Base-by-base conservation (phyloP, 2,113 vertebrate species). In the Collichthys lucidus region DNA sequence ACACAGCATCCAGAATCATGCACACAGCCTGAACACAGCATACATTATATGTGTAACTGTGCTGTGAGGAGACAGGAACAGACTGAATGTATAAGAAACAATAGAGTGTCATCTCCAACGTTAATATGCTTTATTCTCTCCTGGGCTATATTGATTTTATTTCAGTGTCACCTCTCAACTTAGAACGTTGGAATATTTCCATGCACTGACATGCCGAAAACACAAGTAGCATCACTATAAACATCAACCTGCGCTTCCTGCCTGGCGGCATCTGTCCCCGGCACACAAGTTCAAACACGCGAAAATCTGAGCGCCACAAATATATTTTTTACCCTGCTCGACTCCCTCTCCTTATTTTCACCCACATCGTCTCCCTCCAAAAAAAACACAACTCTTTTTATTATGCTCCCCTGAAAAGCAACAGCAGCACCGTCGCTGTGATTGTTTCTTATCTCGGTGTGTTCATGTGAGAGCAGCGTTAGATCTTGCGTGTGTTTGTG, bases 61-160 rank as follows among this genome's bases (percentile, higher is more conserved):
- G 24, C 47, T 24, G 24, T 7, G 0, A 42, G 61, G 22, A 53
- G 56, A 61, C 70, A 62, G 60, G 70, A 71, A 60, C 3, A 55
- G 61, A 60, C 20, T 0, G n/a, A 52, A 52, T 69, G 53, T 70
- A 26, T 79, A 62, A 80, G 52, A 66, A 40, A 77, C 64, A 82
- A 83, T 63, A 73, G 74, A 59, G 57, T 20, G 55, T 86, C 67
- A 42, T 91, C 73, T 88, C 60, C 26, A 26, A 19, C 74, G 88
- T 78, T 67, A 85, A 85, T 77, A 64, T 49, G 8, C 60, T 86
- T 61, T 70, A 63, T 83, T 82, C 80, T 80, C 57, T 42, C 77
- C 79, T 87, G 70, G 80, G 75, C 87, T 47, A 40, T 84, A 87
- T 90, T 86, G 86, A 92, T 92, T 91, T 84, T 59, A 24, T 73